These are phyloP conservation scores for Orthosia cruda DNA, from an alignment of 2,888 invertebrate genomes.

Conservation along the genomic window DNA sequence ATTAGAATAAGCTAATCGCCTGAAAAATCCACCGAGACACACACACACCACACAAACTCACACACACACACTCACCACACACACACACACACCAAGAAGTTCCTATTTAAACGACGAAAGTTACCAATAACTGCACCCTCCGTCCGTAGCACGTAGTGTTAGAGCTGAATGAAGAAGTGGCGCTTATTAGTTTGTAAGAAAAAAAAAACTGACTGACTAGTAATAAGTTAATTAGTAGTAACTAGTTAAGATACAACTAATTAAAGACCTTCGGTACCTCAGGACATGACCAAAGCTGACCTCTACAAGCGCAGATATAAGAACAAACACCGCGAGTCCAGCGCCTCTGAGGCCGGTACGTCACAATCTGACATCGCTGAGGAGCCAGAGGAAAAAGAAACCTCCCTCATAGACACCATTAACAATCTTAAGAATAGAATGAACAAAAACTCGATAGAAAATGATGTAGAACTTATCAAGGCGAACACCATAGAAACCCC, in stretches of 20 bases:
- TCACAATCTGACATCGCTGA: constrained; percentile 70
- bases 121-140: too few relatives aligned
- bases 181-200: too few relatives aligned
- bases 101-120: too few relatives aligned
- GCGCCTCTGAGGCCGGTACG: constrained; percentile 77
- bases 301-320: constrained; percentile 88
- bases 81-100: too few relatives aligned
- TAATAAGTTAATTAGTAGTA: too few relatives aligned
- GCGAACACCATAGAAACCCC: constrained; percentile 86
- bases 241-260: background rate
- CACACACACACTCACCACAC: too few relatives aligned
- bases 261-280: constrained; percentile 40
- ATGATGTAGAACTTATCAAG: constrained; percentile 86
- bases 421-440: constrained; percentile 83
- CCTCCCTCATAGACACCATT: constrained; percentile 80
- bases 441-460: constrained; percentile 86
- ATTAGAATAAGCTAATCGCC: too few relatives aligned
- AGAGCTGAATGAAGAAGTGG: too few relatives aligned
- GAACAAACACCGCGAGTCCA: constrained; percentile 83
- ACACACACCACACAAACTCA: too few relatives aligned
- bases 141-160: too few relatives aligned
- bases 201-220: too few relatives aligned
- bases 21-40: too few relatives aligned
- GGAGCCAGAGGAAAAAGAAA: constrained; percentile 74
- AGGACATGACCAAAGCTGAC: constrained; percentile 90